Percentiles rank a stretch among this genome's conserved stretches.
These are phyloP conservation scores for Hyposoter didymator DNA, from an alignment of 2,888 invertebrate species.

Conservation along the genomic window DNA sequence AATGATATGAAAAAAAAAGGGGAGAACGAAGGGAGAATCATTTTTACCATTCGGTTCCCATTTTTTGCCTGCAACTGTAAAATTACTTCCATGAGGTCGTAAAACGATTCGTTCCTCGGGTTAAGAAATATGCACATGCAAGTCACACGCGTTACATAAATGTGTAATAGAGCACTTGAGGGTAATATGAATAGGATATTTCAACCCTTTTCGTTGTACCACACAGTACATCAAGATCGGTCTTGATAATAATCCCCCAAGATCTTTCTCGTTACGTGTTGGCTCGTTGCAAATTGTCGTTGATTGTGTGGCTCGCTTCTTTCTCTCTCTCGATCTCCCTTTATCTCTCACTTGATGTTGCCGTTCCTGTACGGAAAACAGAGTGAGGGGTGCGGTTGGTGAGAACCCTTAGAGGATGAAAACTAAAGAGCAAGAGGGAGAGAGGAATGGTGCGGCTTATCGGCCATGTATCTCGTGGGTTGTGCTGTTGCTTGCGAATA, in stretches of 20 bases:
- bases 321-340: neutral
- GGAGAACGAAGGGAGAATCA: too few species aligned
- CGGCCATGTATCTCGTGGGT: constrained; percentile 72
- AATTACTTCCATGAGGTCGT: constrained; percentile 3
- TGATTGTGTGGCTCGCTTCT: constrained; percentile 57
- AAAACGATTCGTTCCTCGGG: constrained; percentile 30
- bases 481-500: constrained; percentile 37
- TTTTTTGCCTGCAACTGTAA: neutral
- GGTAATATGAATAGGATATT: constrained; percentile 45
- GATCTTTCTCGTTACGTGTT: constrained; percentile 57
- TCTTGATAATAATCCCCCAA: constrained; percentile 54
- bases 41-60: too few species aligned
- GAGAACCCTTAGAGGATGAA: constrained; percentile 18
- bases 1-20: too few species aligned
- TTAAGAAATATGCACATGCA: neutral
- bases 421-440: constrained; percentile 44
- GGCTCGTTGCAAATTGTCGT: constrained; percentile 65
- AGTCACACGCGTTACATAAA: constrained; percentile 18
- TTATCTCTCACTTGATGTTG: constrained; percentile 1
- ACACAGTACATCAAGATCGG: constrained; percentile 46
- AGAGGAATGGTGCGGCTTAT: constrained; percentile 69
- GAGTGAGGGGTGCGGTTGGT: constrained; percentile 27
- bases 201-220: constrained; percentile 47
- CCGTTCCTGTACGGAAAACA: constrained; percentile 10
- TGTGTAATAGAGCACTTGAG: constrained; percentile 47